Base-by-base conservation (phyloP, 2,888 invertebrate species). In the Blastobasis adustella region DNA sequence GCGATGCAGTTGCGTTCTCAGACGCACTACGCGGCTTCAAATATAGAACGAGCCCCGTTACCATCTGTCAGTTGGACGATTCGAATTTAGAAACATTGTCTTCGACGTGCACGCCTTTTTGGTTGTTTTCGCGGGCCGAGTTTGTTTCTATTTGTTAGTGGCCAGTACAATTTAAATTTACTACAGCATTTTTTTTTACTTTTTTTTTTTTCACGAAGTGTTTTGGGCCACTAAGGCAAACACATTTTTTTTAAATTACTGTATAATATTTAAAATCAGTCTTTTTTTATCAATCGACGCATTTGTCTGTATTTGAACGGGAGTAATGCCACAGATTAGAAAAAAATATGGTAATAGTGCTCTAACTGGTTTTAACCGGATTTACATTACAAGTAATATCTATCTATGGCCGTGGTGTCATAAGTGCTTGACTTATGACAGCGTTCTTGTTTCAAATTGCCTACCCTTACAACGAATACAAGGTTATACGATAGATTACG, bases 1-100 rank as follows among this genome's bases (percentile, higher is more conserved):
- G 23, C 54, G 45, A 46, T 63, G 63, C 62, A 61, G 59, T 64
- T 63, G 62, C 70, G 63, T 70, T 71, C 78, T 65, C 79, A 76
- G 79, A 76, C 79, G 69, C 71, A 61, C 61, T 69, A 71, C 72
- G 66, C 69, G 56, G 61, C 69, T 76, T 76, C 73, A 79, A 76
- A 73, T 72, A 69, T 78, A 78, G 77, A 77, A 70, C 67, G 59
- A 53, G 60, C 62, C 60, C 53, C 59, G 55, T 57, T 57, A 55
- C 60, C 62, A 62, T 65, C 67, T 76, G 71, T 69, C 74, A 73
- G 64, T 66, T 68, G 66, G 65, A 59, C 59, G 58, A 61, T 71
- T 67, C 63, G 63, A 71, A 71, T 62, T 67, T 75, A 72, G 73
- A 73, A 70, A 58, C 23, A 58, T 56, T 61, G 52, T 57, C 55